Conservation (phyloP, 1,140 invertebrate genomes). For the Hydropsyche tenuis region DNA sequence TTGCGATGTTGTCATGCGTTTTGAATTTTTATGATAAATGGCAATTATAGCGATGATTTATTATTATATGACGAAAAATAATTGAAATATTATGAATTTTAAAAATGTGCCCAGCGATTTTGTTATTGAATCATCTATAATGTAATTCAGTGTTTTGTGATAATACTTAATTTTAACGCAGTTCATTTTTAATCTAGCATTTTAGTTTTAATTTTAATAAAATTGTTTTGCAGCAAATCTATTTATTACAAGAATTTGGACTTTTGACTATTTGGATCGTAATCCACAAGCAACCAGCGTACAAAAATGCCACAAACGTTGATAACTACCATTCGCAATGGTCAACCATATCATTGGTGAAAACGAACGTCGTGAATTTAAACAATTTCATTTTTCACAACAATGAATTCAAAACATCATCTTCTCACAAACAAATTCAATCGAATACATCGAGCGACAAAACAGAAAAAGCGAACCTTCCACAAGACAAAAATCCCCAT, state of each 20-base stretch:
- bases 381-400: background rate
- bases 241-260: constrained; percentile 55
- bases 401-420: constrained; percentile 7
- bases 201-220: background rate
- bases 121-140: no score
- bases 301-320: background rate
- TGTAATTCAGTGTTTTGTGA: no score
- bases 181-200: no score
- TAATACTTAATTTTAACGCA: no score
- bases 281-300: background rate
- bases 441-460: background rate
- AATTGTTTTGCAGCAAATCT: constrained; percentile 53
- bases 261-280: constrained; percentile 57
- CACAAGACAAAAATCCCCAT: background rate
- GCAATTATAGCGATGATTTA: no score
- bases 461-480: background rate
- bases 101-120: no score
- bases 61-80: no score
- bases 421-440: background rate
- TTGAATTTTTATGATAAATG: no score
- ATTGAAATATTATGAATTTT: no score
- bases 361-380: constrained; percentile 20
- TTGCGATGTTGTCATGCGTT: background rate
- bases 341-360: constrained; percentile 23
- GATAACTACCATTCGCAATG: constrained; percentile 23